Base-by-base conservation (phyloP, 2,113 vertebrate species). In the Mustela nigripes region DNA sequence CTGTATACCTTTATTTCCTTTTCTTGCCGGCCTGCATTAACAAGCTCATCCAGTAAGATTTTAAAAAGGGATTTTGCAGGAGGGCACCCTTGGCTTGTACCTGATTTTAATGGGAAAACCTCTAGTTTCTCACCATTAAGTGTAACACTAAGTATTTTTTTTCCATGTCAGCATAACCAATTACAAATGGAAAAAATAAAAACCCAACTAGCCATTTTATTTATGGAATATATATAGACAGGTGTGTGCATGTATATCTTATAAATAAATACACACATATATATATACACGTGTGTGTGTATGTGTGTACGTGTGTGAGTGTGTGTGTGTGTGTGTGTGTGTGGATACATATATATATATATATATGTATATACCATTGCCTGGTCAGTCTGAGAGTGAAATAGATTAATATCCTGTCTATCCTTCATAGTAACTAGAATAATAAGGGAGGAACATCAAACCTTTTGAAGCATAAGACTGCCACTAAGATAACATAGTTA, bases 261-360 rank as follows among this genome's bases (percentile, higher is more conserved):
- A 28, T 76, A 76, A 45, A 33, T 42, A 53, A 18, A 69, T 8
- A 48, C 15, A 53, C 50, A 53, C 50, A 48, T 12, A 48, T 48
- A 48, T 48, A 45, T 48, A 11, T 11, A 48, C 10, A 48, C 10
- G 7, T 48, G 10, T 11, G 11, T 39, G 39, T 50, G 12, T 50
- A 11, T 50, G 11, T 11, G 10, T 9, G 42, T 42, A 42, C 42
- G 42, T 42, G 5, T 42, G 42, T 42, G 42, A 5, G 42, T 42
- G 42, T 42, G 42, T 42, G 42, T 42, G 42, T 42, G 42, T 42
- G 42, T 42, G 42, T 42, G 39, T 42, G 42, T 42, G 42, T 42
- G 42, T 48, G 11, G 11, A 2, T 22, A 9, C 1, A 19, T 2
- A 48, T 0, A 48, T 2, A 48, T 31, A 28, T 22, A 9, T 31